Conservation (phyloP, 2,113 vertebrate species). For the Istiophorus platypterus region DNA sequence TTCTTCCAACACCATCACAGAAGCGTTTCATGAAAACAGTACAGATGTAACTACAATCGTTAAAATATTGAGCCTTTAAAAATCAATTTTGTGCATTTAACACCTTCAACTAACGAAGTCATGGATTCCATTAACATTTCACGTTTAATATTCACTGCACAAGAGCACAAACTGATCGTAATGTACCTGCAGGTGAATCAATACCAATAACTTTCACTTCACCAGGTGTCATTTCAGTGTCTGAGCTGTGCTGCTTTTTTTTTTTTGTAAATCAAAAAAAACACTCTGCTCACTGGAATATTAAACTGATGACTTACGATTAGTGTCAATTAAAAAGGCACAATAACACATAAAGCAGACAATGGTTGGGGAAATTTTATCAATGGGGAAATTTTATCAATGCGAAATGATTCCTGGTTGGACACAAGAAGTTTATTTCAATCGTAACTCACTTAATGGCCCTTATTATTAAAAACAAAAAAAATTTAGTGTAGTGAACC, state of each 20-base stretch:
- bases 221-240: constrained; percentile 38
- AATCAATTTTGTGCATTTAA: constrained; percentile 6
- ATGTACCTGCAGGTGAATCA: constrained; percentile 30
- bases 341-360: background rate
- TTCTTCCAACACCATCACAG: background rate
- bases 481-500: background rate
- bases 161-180: background rate
- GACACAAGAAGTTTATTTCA: background rate
- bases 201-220: constrained; percentile 57
- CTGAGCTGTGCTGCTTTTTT: constrained; percentile 7
- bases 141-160: constrained; percentile 30
- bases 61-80: background rate
- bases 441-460: constrained; percentile 11
- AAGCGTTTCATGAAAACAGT: background rate
- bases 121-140: constrained; percentile 10
- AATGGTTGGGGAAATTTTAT: background rate
- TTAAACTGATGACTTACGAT: constrained; percentile 32
- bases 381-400: constrained; percentile 27
- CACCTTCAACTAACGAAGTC: constrained; percentile 9
- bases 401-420: constrained; percentile 21
- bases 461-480: background rate
- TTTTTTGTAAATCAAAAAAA: background rate
- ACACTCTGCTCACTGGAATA: constrained; percentile 10
- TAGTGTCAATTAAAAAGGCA: constrained; percentile 1
- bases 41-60: background rate